Evolutionary conservation across 2,797 vertebrate species (phyloP).

Genomic region (Scleropages formosus): DNA sequence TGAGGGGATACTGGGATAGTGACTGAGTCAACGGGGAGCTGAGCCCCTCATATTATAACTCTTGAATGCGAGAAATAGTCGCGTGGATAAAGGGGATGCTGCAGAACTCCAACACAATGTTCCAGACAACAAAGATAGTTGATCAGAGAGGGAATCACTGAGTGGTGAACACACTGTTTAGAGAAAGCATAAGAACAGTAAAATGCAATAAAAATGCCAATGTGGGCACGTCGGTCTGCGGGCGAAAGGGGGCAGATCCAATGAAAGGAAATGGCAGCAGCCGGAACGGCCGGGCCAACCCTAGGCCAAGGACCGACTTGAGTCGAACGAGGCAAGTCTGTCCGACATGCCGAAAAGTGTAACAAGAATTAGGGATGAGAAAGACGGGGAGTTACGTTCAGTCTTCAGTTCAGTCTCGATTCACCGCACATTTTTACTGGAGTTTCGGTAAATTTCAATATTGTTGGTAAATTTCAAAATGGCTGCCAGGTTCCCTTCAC

Average conservation of each 20-base stretch:
- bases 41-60: conserved; percentile 68
- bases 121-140: conserved; percentile 67
- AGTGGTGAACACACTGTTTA: conserved; percentile 62
- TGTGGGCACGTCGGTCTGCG: conserved; percentile 56
- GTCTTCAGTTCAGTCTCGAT: no score
- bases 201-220: conserved; percentile 61
- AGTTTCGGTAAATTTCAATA: conserved; percentile 1
- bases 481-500: background rate
- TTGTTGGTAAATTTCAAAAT: background rate
- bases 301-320: background rate
- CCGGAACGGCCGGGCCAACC: background rate
- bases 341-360: no score
- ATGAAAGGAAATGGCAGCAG: conserved; percentile 40
- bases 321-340: background rate
- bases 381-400: background rate
- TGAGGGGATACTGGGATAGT: conserved; percentile 38
- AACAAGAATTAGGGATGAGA: no score
- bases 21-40: conserved; percentile 63
- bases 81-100: conserved; percentile 62
- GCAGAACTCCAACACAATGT: conserved; percentile 72
- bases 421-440: background rate
- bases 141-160: conserved; percentile 62
- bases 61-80: conserved; percentile 71
- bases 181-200: conserved; percentile 49
- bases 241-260: conserved; percentile 57